Base-by-base conservation (phyloP, 2,888 invertebrate genomes). In the Melikaiella ostensackeni region DNA sequence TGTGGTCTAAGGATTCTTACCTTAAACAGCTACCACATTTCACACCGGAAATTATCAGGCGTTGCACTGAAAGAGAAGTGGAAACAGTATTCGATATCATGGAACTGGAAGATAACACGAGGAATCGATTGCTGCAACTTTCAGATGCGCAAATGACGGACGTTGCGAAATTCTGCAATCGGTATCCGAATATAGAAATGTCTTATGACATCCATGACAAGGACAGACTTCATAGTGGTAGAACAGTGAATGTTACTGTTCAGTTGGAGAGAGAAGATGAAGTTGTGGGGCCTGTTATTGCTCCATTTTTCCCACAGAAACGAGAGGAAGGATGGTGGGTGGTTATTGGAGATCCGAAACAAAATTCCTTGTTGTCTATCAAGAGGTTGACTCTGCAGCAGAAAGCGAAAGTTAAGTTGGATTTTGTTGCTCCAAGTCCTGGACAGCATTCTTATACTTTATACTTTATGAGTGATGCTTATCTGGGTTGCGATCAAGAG, bases 1-100 rank as follows among this genome's bases (percentile, higher is more conserved):
- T 99, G 98, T 99, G 99, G 98, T 98, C 97, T 88, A 99, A 98
- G 92, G 99, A 99, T 92, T 98, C 98, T 0, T 98, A 99, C 90
- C 93, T 99, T 80, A 96, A 98, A 81, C 99, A 99, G 90, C 92
- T 99, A 89, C 99, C 99, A 2, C 99, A 99, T 92, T 99, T 99
- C 91, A 96, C 94, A 4, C 89, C 93, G 0, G 99, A 98, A 0
- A 95, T 98, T 77, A 96, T 99, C 83, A 97, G 97, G 88, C 93
- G 98, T 8, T 98, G 98, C 89, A 94, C 96, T 0, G 98, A 98
- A 27, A 98, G 98, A 93, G 94, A 94, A 16, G 96, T 98, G 30
- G 98, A 98, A 90, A 97, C 98, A 0, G 97, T 98, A 24, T 98
- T 98, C 92, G 98, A 98, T 89, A 95, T 99, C 79, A 97, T 98